Evolutionary conservation across 2,888 invertebrate species (phyloP).

Genomic region (Eupithecia exiguata): DNA sequence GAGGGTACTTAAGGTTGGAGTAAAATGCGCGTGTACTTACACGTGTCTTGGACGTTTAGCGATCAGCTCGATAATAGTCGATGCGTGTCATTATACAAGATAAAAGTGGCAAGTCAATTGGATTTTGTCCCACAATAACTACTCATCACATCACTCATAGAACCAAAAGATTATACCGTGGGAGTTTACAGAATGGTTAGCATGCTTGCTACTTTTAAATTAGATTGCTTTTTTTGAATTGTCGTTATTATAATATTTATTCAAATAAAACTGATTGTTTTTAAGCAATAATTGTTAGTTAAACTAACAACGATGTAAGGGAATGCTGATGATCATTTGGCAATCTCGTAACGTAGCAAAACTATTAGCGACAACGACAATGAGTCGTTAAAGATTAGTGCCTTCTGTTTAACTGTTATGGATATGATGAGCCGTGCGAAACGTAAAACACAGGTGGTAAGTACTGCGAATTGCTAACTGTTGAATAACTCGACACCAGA

Average conservation of each 20-base stretch:
- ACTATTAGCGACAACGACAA: slow-evolving; percentile 73
- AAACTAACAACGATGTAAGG: not conserved
- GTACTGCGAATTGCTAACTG: slow-evolving; percentile 62
- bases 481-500: slow-evolving; percentile 36
- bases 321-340: slow-evolving; percentile 54
- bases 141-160: slow-evolving; percentile 48
- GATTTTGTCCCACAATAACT: slow-evolving; percentile 46
- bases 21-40: slow-evolving; percentile 40
- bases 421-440: slow-evolving; percentile 69
- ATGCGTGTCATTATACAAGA: slow-evolving; percentile 52
- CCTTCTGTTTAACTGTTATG: slow-evolving; percentile 69
- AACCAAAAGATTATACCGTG: slow-evolving; percentile 50
- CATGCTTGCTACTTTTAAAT: not conserved
- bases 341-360: slow-evolving; percentile 58
- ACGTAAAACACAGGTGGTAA: slow-evolving; percentile 55
- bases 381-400: slow-evolving; percentile 78
- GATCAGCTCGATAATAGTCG: slow-evolving; percentile 50
- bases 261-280: not conserved
- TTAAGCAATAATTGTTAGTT: not conserved
- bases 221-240: slow-evolving; percentile 30
- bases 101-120: slow-evolving; percentile 50
- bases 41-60: slow-evolving; percentile 49
- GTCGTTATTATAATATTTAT: not conserved
- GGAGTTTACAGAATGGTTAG: slow-evolving; percentile 45
- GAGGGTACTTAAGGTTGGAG: slow-evolving; percentile 24